Base-by-base conservation (phyloP, 2,888 invertebrate species). In the Pristionchus exspectatus region DNA sequence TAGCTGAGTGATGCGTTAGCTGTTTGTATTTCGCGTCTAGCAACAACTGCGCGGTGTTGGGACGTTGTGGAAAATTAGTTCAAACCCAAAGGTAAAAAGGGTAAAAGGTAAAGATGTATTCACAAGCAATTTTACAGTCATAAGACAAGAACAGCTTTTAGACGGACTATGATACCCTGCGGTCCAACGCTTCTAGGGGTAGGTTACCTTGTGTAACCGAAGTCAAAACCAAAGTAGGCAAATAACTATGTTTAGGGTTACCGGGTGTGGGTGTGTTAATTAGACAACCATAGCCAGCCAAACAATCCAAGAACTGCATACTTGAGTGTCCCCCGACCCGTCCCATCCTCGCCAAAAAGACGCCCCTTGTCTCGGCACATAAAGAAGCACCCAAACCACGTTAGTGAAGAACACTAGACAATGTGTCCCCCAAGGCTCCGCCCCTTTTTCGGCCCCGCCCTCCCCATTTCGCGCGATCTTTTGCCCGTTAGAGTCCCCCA, bases 361-460 rank as follows among this genome's bases (percentile, higher is more conserved):
- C 24, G 24, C 24, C n/a, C 63, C 63, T 63, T 24, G 24, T 21
- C 18, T 59, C 59, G 24, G 21, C 24, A 63, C 63, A 21, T n/a
- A 63, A 63, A 24, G 63, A 63, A 4, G 63, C 38, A 38, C 38
- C 38, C 38, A 38, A 38, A 38, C 38, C 63, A 72, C 27, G 30
- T 72, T 33, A 72, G 12, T 72, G 69, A 72, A 72, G 69, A 72
- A 72, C 69, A 72, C 69, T 72, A 72, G 69, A 33, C 69, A 72
- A 72, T 72, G 69, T 30, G 69, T 16, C 21, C 30, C 33, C 30
- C 18, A 4, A 12, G n/a, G 27, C 27, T 30, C 69, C 69, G 69
- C 44, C 69, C 69, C 27, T 30, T 72, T 4, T 66, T 18, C 12
- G 69, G 69, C 27, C 33, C 33, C 5, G 9, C 38, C 21, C 74